Conservation (phyloP, 2,888 invertebrate species). For the Rotaria magnacalcarata region DNA sequence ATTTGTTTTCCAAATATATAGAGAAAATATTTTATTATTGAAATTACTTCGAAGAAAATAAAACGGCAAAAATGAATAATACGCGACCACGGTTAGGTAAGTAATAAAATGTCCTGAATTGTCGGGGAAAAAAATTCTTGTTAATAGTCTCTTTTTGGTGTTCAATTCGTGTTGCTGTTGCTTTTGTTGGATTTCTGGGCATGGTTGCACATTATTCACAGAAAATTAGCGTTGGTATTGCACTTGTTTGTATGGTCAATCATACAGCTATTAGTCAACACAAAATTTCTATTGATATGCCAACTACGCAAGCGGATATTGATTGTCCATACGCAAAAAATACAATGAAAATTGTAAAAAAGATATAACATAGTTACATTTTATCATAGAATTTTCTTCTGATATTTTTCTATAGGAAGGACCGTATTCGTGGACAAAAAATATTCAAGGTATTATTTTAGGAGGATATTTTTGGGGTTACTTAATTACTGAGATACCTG, state of each 20-base stretch:
- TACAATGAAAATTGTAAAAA: neutral
- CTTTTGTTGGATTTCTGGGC: conserved; percentile 29
- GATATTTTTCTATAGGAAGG: conserved; percentile 17
- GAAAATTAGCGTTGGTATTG: conserved; percentile 45
- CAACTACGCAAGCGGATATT: neutral
- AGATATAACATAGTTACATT: neutral
- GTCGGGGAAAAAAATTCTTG: neutral
- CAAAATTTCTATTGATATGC: neutral
- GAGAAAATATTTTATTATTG: neutral
- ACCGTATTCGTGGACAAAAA: conserved; percentile 40
- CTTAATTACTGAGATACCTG: conserved; percentile 44
- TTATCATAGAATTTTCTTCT: neutral
- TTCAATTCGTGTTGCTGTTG: conserved; percentile 35
- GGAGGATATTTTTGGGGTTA: conserved; percentile 44
- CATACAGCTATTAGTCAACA: conserved; percentile 37
- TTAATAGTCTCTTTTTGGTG: neutral
- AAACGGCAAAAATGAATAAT: neutral
- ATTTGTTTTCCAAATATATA: neutral
- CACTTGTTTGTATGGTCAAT: conserved; percentile 47
- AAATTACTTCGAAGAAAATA: neutral
- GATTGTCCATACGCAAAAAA: neutral
- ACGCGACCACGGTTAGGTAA: neutral
- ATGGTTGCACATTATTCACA: conserved; percentile 39
- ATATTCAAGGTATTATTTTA: conserved; percentile 41
- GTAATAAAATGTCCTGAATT: too few species aligned